These are phyloP conservation scores for Equus przewalskii DNA, from an alignment of 2,113 vertebrate genomes.

Conservation along the genomic window DNA sequence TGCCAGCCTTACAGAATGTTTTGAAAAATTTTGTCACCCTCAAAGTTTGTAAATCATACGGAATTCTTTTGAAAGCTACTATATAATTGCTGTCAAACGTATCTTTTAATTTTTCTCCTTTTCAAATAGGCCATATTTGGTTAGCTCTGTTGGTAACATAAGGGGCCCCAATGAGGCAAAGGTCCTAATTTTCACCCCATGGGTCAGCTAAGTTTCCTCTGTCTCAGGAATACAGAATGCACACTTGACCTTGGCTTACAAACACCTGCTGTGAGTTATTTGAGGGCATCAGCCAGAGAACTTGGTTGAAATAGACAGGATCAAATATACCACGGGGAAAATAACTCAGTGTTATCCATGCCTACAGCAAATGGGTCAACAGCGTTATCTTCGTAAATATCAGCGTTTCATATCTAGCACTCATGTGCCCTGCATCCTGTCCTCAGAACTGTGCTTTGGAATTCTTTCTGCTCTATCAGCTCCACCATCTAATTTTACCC, in stretches of 20 bases:
- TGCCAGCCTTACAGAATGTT: neutral
- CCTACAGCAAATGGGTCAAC: neutral
- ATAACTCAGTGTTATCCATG: rapidly evolving
- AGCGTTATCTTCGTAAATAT: neutral
- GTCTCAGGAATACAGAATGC: neutral
- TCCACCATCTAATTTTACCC: neutral
- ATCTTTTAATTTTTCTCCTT: neutral
- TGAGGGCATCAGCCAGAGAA: neutral
- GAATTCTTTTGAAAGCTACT: constrained; percentile 40
- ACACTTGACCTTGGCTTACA: neutral
- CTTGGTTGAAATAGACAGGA: neutral
- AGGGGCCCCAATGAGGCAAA: neutral
- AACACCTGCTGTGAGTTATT: constrained; percentile 40
- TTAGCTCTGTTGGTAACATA: neutral
- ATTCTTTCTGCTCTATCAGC: neutral
- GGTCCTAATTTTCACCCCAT: neutral
- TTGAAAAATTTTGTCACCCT: neutral
- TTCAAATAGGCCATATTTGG: constrained; percentile 4
- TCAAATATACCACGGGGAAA: neutral
- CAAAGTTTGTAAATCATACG: neutral
- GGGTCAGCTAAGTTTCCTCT: neutral
- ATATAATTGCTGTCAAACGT: neutral
- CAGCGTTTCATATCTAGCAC: rapidly evolving
- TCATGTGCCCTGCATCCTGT: neutral
- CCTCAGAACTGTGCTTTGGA: neutral